phyloP scores from a whole-genome alignment of 37 sponge, comb jelly and placozoan species.

The Petrosia ficiformis region DNA sequence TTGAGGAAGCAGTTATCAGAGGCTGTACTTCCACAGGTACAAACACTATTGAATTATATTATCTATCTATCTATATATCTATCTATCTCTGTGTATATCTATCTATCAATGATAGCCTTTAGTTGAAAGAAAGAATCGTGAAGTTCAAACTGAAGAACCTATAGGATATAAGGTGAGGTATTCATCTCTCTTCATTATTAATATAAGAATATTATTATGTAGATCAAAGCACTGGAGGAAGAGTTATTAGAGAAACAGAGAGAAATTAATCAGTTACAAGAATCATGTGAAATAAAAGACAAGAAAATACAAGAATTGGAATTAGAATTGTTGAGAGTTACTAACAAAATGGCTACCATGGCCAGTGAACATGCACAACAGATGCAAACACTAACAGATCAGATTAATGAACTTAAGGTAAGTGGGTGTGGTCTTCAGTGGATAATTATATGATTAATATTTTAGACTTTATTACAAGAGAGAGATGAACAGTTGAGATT shows the following conservation, averaged over 20 bases:
- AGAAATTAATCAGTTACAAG: conserved; percentile 44
- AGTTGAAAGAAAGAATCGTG: too few relatives aligned
- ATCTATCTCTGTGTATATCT: too few relatives aligned
- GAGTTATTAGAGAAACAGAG: conserved; percentile 35
- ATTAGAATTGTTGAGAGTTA: conserved; percentile 44
- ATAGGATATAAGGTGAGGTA: too few relatives aligned
- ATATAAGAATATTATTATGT: not conserved
- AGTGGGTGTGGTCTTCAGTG: not conserved
- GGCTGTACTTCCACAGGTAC: too few relatives aligned
- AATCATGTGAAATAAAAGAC: not conserved
- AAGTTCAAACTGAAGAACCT: too few relatives aligned
- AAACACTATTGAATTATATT: too few relatives aligned
- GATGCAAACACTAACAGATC: conserved; percentile 31
- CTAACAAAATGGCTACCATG: conserved; percentile 35
- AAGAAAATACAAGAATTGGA: conserved; percentile 37
- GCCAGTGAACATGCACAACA: conserved; percentile 44
- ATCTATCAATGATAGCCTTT: too few relatives aligned
- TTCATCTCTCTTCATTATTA: too few relatives aligned
- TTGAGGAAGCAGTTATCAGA: too few relatives aligned
- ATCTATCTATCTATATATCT: too few relatives aligned
- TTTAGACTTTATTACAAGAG: not conserved
- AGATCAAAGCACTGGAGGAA: conserved; percentile 26
- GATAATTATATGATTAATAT: not conserved
- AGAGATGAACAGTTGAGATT: conserved; percentile 8
- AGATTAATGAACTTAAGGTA: conserved; percentile 45